Base-by-base conservation (phyloP, 2,113 vertebrate species). In the Chaetorhynchus papuensis region DNA sequence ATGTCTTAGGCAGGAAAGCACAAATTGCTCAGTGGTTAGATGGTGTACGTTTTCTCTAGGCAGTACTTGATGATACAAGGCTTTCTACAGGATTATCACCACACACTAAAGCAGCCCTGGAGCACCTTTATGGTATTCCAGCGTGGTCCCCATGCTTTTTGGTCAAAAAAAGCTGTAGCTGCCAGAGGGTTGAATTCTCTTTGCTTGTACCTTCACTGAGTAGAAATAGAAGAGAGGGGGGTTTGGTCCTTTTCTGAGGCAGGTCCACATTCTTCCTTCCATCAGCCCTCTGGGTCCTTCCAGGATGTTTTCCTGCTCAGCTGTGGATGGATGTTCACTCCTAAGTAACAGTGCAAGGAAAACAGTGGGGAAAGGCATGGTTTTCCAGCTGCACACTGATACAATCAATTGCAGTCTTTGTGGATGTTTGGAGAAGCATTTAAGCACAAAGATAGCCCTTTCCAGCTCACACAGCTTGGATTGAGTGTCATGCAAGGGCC, bases 61-160 rank as follows among this genome's bases (percentile, higher is more conserved):
- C 52, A n/a, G 22, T 4, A 22, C 1, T 0, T 47, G 53, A 49
- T 44, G 27, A 30, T 20, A 54, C 0, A 0, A 56, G 13, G 16
- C 41, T 83, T 92, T 90, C 41, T 69, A 18, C 49, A 70, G 49
- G n/a, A 45, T 21, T 50, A 72, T 9, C 12, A 14, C 13, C n/a
- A 31, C 19, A 6, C 41, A 28, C 26, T 22, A 16, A 23, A 33
- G 19, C 53, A 64, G 14, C 14, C 0, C 4, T 3, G 4, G 16
- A 44, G 11, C 35, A 80, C 30, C 20, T 68, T 56, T 72, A 15
- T 8, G 2, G 5, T 50, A 35, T 76, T 65, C 57, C 66, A 72
- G 35, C 41, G 18, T 53, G 31, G 15, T 44, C 4, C 2, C 9
- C 17, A 1, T 5, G 22, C 2, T 41, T 50, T 65, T 33, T 59